A percentile compares a stretch with the other conserved stretches of the same genome.
phyloP scores from a whole-genome alignment of 2,113 vertebrate species.

The Prionailurus viverrinus region DNA sequence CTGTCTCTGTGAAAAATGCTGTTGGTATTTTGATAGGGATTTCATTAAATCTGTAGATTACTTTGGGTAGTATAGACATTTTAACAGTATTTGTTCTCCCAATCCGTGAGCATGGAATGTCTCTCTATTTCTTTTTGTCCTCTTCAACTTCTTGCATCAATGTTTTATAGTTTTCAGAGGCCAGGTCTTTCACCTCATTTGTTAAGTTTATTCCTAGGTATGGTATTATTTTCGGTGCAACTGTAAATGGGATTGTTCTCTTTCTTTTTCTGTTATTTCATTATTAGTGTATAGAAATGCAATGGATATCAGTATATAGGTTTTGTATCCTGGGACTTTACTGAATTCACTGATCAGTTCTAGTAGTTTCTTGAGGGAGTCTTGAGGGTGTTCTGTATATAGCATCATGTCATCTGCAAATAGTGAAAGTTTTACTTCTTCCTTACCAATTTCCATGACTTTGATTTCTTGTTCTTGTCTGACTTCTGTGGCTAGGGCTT shows the following conservation, averaged over 20 bases:
- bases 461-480: neutral
- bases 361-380: neutral
- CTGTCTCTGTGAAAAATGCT: neutral
- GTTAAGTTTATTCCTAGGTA: neutral
- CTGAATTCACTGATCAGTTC: neutral
- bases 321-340: neutral
- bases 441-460: neutral
- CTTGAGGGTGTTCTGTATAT: neutral
- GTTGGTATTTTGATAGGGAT: neutral
- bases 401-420: neutral
- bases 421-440: neutral
- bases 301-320: neutral
- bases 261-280: neutral
- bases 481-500: neutral
- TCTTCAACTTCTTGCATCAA: neutral
- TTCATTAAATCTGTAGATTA: neutral
- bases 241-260: neutral
- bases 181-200: neutral
- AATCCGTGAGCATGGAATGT: neutral
- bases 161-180: neutral
- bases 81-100: neutral
- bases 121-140: neutral
- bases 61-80: neutral
- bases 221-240: neutral
- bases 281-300: neutral